These are phyloP conservation scores for Virgularia gustaviana DNA, from an alignment of 92 coral and sea anemone genomes.

Conservation along the genomic window DNA sequence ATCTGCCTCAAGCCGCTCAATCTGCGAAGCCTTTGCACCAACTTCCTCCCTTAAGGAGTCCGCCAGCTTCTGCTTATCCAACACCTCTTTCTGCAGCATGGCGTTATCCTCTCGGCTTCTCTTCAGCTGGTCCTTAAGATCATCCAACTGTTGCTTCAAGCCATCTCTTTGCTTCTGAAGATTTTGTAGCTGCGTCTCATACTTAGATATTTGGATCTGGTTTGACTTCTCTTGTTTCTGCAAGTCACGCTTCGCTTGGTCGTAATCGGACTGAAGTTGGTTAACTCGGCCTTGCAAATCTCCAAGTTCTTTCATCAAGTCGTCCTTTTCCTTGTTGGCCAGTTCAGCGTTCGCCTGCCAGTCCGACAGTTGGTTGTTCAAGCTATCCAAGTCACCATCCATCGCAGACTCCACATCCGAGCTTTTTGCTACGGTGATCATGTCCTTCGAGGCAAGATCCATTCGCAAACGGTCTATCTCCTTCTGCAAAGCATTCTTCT, in stretches of 20 bases:
- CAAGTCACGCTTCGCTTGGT: constrained; percentile 75
- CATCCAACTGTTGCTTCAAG: constrained; percentile 77
- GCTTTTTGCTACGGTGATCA: constrained; percentile 62
- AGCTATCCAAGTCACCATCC: constrained; percentile 65
- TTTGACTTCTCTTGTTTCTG: constrained; percentile 80
- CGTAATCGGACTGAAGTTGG: constrained; percentile 78
- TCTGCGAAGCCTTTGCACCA: constrained; percentile 64
- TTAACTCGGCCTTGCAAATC: constrained; percentile 68
- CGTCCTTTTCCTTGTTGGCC: constrained; percentile 90
- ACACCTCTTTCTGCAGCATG: constrained; percentile 74
- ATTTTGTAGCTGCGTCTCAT: constrained; percentile 85
- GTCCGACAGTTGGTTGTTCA: constrained; percentile 78
- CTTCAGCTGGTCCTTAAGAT: constrained; percentile 72
- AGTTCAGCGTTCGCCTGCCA: constrained; percentile 84
- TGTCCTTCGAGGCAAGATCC: constrained; percentile 75
- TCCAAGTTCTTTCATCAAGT: constrained; percentile 74
- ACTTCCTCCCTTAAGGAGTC: constrained; percentile 79
- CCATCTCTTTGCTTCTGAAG: constrained; percentile 77
- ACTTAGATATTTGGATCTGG: constrained; percentile 74
- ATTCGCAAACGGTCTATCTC: constrained; percentile 73
- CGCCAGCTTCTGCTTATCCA: constrained; percentile 76
- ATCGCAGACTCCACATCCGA: constrained; percentile 49
- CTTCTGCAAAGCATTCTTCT: constrained; percentile 62
- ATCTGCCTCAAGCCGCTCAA: constrained; percentile 72
- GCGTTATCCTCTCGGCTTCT: constrained; percentile 75